These are phyloP conservation scores for Parnassius glacialis DNA, from an alignment of 2,888 invertebrate species.

Conservation along the genomic window DNA sequence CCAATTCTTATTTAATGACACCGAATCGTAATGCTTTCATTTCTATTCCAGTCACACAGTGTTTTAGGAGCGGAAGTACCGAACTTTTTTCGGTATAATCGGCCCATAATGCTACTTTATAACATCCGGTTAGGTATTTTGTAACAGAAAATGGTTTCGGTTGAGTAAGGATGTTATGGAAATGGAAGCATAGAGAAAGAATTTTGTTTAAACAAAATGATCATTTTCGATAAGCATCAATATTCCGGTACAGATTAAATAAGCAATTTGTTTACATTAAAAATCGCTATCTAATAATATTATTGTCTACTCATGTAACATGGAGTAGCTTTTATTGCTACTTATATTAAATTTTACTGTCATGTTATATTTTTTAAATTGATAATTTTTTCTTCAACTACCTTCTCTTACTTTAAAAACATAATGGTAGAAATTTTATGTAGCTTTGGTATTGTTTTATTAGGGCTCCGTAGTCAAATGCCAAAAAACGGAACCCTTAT, in stretches of 20 bases:
- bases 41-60: conserved; percentile 66
- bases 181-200: conserved; percentile 27
- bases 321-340: too few species aligned
- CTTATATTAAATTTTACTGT: too few species aligned
- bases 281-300: background rate
- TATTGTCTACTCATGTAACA: too few species aligned
- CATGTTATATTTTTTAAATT: too few species aligned
- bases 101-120: conserved; percentile 56
- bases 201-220: conserved; percentile 28
- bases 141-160: conserved; percentile 44
- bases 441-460: too few species aligned
- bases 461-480: too few species aligned
- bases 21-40: conserved; percentile 58
- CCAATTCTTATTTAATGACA: conserved; percentile 32
- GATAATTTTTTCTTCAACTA: too few species aligned
- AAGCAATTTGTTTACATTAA: conserved; percentile 28
- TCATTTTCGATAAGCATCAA: conserved; percentile 18
- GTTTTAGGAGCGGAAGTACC: conserved; percentile 59
- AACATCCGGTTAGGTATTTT: conserved; percentile 54
- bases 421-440: too few species aligned
- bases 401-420: too few species aligned
- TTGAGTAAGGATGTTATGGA: conserved; percentile 34
- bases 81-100: conserved; percentile 55
- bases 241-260: conserved; percentile 25
- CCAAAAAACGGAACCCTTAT: too few species aligned